Evolutionary conservation across 2,113 vertebrate genomes (phyloP).

Genomic region (Campylomormyrus numenius): DNA sequence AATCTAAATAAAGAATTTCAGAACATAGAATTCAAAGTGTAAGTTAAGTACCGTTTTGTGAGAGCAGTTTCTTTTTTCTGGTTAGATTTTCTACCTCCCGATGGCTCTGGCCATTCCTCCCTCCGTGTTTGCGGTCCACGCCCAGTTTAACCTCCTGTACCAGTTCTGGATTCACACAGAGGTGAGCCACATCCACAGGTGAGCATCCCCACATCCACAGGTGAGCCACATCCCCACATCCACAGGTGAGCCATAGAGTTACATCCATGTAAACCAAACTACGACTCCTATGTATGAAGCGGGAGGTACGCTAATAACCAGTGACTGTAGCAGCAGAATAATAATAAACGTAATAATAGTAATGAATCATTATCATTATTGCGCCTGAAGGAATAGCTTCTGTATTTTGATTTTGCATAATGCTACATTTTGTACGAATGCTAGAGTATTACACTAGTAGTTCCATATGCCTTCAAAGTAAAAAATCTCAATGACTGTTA

Average conservation of each 20-base stretch:
- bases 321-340: not conserved
- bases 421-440: not conserved
- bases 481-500: not conserved
- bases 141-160: constrained; percentile 87
- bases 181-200: constrained; percentile 72
- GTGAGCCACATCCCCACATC: constrained; percentile 50
- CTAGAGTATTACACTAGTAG: not conserved
- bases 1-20: not conserved
- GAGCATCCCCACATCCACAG: constrained; percentile 48
- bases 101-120: constrained; percentile 81
- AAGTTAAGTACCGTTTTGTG: not conserved
- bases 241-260: not conserved
- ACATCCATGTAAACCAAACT: not conserved
- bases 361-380: not conserved
- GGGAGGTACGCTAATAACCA: not conserved
- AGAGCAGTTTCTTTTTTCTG: not conserved
- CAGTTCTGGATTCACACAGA: constrained; percentile 97
- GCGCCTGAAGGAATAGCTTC: not conserved
- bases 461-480: not conserved
- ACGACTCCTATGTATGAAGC: not conserved
- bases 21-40: not conserved
- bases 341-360: not conserved
- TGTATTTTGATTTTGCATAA: not conserved
- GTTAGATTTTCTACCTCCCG: constrained; percentile 80
- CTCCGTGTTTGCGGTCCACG: constrained; percentile 78